These are phyloP conservation scores for Carassius auratus DNA, from an alignment of 2,113 vertebrate species.

Conservation along the genomic window DNA sequence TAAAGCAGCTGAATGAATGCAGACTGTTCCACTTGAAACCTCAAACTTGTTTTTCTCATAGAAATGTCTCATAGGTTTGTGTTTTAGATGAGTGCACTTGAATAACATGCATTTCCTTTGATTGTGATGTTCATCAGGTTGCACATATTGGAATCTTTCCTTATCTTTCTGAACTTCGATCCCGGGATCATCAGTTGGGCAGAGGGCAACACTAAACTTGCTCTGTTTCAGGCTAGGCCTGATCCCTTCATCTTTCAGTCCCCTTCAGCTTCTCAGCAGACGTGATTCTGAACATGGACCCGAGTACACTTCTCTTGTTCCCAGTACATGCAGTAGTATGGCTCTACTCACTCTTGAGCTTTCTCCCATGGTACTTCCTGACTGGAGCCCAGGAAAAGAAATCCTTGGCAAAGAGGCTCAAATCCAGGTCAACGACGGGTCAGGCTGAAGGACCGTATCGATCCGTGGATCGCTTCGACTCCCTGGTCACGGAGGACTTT, in stretches of 20 bases:
- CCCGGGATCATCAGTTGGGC: background rate
- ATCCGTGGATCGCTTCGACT: slow-evolving; percentile 84
- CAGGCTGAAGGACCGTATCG: slow-evolving; percentile 89
- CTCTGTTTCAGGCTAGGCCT: slow-evolving; percentile 8
- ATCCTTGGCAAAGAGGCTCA: slow-evolving; percentile 84
- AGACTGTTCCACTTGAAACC: background rate
- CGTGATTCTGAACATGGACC: slow-evolving; percentile 84
- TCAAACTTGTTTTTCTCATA: background rate
- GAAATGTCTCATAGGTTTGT: background rate
- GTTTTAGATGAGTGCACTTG: background rate
- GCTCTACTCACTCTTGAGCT: slow-evolving; percentile 90
- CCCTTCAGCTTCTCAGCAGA: slow-evolving; percentile 46
- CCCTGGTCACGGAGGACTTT: slow-evolving; percentile 87
- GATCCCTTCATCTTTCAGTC: slow-evolving; percentile 1
- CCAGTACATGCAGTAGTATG: slow-evolving; percentile 91
- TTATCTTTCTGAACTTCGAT: background rate
- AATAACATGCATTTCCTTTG: background rate
- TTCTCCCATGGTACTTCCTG: slow-evolving; percentile 97
- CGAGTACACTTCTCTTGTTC: slow-evolving; percentile 82
- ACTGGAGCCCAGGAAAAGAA: slow-evolving; percentile 86
- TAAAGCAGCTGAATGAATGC: background rate
- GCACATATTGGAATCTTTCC: background rate
- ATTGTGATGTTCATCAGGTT: slow-evolving; percentile 27
- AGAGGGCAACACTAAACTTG: background rate
- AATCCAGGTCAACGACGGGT: slow-evolving; percentile 84